Evolutionary conservation across 2,113 vertebrate species (phyloP), one percentile per base, ranked within the genome.

Genomic region (Neolamprologus kungweensis): DNA sequence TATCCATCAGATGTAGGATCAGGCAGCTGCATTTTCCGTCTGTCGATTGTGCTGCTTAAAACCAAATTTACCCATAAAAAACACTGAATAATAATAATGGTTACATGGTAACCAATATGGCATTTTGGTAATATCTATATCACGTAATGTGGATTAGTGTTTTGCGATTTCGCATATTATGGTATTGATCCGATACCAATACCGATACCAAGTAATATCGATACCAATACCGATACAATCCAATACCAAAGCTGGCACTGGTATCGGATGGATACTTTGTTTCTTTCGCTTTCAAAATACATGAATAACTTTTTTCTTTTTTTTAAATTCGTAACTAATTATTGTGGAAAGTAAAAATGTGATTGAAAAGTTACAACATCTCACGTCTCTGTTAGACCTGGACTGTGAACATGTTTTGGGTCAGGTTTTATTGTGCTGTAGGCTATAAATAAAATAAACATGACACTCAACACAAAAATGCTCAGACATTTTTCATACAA

Each of bases 201-300:
- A 57, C 55, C 0, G 14, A 58, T 58, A 58, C 3, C 35, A 9
- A 35, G 35, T 35, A 35, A 35, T 35, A 35, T 33, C 31, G 31
- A 33, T 26, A 26, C 23, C 12, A 13, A 47, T 47, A 14, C 42
- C 13, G 13, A 45, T 45, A 47, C 14, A 45, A 45, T 37, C 37
- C 9, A 5, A 40, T 40, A 40, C 37, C 37, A 40, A 40, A 0
- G 0, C 60, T 65, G 60, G 60, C 33, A 8, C 19, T 65, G 60
- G 60, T 13, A 65, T 65, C 2, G 0, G 60, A 37, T 65, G 0
- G 2, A 65, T 37, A 37, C 60, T 65, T 65, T 65, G 31, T 65
- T 65, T 65, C 60, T 65, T 37, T 65, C 57, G 7, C 6, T 65
- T 21, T 65, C 19, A 21, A 65, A 65, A 37, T 65, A 65, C 1